Percentiles rank a stretch among this genome's conserved stretches.
Conservation (phyloP, 2,797 vertebrate species). For the Phoxinus dragarum region DNA sequence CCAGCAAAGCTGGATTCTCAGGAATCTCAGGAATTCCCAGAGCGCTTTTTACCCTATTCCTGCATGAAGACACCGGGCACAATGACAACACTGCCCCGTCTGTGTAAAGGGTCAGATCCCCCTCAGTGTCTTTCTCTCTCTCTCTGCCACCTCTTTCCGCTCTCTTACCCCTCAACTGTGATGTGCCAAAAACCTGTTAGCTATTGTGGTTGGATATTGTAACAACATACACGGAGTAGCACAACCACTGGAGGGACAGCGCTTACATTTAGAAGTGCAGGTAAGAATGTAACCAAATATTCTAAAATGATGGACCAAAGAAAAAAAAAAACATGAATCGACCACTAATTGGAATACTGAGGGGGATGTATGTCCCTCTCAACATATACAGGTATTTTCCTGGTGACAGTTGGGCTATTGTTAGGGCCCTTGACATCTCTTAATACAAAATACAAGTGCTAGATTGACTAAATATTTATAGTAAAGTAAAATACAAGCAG, state of each 20-base stretch:
- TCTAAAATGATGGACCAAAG: background rate
- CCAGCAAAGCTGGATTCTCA: slow-evolving; percentile 52
- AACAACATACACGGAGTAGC: slow-evolving; percentile 2
- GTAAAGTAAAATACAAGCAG: background rate
- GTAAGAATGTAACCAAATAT: slow-evolving; percentile 2
- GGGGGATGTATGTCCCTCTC: background rate
- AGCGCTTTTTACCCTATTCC: slow-evolving; percentile 57
- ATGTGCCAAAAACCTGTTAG: slow-evolving; percentile 39
- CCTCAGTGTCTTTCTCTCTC: slow-evolving; percentile 28
- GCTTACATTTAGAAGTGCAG: background rate
- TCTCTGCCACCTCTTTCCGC: slow-evolving; percentile 30
- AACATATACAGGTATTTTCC: background rate
- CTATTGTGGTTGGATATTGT: slow-evolving; percentile 22
- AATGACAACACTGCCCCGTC: slow-evolving; percentile 57
- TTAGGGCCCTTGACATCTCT: background rate
- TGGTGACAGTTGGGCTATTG: too few relatives aligned
- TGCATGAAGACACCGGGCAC: slow-evolving; percentile 41
- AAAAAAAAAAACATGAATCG: background rate
- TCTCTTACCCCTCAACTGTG: slow-evolving; percentile 39
- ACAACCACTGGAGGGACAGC: background rate
- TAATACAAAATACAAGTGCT: background rate
- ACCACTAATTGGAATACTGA: background rate
- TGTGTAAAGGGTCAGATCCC: slow-evolving; percentile 45
- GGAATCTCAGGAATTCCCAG: slow-evolving; percentile 65
- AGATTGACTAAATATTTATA: background rate